Evolutionary conservation across 2,113 vertebrate species (phyloP).

Genomic region (Scytalopus superciliaris): DNA sequence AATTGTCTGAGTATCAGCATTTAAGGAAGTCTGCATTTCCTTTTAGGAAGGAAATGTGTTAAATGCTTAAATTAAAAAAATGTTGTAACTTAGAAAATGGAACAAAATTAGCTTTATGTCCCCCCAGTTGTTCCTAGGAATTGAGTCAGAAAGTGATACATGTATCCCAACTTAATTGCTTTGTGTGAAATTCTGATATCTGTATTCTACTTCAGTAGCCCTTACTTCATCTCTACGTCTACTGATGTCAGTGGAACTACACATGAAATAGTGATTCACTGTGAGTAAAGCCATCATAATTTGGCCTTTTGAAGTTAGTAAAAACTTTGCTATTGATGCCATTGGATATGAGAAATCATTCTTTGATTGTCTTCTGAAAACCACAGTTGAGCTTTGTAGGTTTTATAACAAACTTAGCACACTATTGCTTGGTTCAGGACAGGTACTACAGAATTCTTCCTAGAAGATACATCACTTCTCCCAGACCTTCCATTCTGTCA

Average conservation of each 20-base stretch:
- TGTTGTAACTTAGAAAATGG: slow-evolving; percentile 40
- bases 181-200: not conserved
- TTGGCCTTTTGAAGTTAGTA: slow-evolving; percentile 22
- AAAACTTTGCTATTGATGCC: not conserved
- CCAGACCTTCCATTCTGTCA: not conserved
- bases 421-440: not conserved
- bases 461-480: not conserved
- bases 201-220: slow-evolving; percentile 8
- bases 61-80: slow-evolving; percentile 28
- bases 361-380: slow-evolving; percentile 12
- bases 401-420: not conserved
- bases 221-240: slow-evolving; percentile 14
- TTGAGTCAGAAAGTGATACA: not conserved
- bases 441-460: not conserved
- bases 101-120: not conserved
- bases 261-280: not conserved
- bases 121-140: not conserved
- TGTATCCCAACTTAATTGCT: slow-evolving; percentile 16
- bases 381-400: not conserved
- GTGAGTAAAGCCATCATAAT: not conserved
- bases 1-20: slow-evolving; percentile 26
- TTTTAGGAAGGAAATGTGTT: slow-evolving; percentile 45
- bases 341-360: not conserved
- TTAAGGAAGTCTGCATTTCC: slow-evolving; percentile 37
- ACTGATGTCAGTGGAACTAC: not conserved